A percentile compares a stretch with the other conserved stretches of the same genome.
Evolutionary conservation across 2,888 invertebrate species (phyloP).

Genomic region (Magallana nippona): DNA sequence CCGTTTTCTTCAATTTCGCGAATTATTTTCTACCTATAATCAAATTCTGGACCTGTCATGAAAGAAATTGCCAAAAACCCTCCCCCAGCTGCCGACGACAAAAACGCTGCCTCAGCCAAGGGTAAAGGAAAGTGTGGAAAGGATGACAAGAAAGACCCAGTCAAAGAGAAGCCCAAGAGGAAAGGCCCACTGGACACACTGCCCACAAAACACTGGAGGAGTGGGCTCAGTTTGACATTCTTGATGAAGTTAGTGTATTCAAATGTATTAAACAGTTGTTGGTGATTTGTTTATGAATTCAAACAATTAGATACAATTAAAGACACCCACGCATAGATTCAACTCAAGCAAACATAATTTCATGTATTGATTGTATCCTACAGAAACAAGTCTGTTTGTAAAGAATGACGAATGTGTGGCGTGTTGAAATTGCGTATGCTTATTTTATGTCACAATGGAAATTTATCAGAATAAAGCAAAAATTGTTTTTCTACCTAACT

Average conservation of each 20-base stretch:
- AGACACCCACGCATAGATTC: too few species aligned
- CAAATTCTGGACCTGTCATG: constrained; percentile 67
- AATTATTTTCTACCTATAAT: too few species aligned
- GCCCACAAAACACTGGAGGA: constrained; percentile 74
- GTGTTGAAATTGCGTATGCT: too few species aligned
- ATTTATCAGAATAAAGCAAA: too few species aligned
- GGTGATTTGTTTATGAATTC: background rate
- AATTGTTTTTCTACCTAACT: too few species aligned
- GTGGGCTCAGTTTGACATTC: constrained; percentile 78
- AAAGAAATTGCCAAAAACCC: constrained; percentile 76
- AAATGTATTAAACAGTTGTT: background rate
- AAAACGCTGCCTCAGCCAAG: constrained; percentile 64
- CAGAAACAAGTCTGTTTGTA: too few species aligned
- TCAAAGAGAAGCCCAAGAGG: constrained; percentile 75
- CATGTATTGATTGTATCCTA: too few species aligned
- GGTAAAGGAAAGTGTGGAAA: constrained; percentile 67
- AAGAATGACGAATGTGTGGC: too few species aligned
- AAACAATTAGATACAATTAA: too few species aligned
- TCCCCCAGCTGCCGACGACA: constrained; percentile 55
- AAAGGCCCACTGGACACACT: constrained; percentile 75
- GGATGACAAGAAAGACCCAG: constrained; percentile 64
- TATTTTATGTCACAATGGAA: too few species aligned
- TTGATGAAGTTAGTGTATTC: constrained; percentile 72
- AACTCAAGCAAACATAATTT: too few species aligned
- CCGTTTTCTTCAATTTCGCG: too few species aligned